phyloP scores from a whole-genome alignment of 2,797 vertebrate species.

The Podarcis siculus region DNA sequence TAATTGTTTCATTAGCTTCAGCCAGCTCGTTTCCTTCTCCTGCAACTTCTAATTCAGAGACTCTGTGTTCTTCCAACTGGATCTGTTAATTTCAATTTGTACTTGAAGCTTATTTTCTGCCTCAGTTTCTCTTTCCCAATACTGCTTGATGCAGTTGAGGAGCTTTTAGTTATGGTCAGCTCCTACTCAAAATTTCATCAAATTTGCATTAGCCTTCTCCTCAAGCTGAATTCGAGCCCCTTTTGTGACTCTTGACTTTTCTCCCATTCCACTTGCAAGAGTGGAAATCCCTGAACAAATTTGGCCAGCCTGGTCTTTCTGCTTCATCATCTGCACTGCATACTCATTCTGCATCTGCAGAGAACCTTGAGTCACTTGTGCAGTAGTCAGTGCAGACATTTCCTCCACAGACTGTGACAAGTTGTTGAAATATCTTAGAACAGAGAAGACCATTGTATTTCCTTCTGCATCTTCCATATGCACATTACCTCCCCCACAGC shows the following conservation, averaged over 20 bases:
- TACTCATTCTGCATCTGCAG: not conserved
- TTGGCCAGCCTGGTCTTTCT: too few species aligned
- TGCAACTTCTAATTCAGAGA: slow-evolving; percentile 83
- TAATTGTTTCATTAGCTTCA: slow-evolving; percentile 81
- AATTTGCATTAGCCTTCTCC: too few species aligned
- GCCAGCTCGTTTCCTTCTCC: slow-evolving; percentile 85
- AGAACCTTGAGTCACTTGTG: slow-evolving; percentile 65
- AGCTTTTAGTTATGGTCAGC: slow-evolving; percentile 90
- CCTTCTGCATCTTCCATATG: slow-evolving; percentile 89
- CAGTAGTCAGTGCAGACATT: slow-evolving; percentile 59
- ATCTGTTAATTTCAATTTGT: slow-evolving; percentile 81
- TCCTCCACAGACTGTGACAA: slow-evolving; percentile 83
- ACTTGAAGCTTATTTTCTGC: slow-evolving; percentile 80
- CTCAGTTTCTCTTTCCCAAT: slow-evolving; percentile 85
- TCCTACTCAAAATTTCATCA: slow-evolving; percentile 79
- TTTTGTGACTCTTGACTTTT: too few species aligned
- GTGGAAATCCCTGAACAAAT: too few species aligned
- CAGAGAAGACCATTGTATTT: slow-evolving; percentile 90
- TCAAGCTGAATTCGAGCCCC: too few species aligned
- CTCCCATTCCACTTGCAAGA: too few species aligned
- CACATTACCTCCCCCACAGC: slow-evolving; percentile 3
- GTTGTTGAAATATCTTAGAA: slow-evolving; percentile 90
- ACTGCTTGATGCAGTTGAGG: slow-evolving; percentile 83
- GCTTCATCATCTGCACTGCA: too few species aligned
- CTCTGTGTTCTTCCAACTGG: slow-evolving; percentile 83